Conservation (phyloP, 2,888 invertebrate species). For the Scaeva pyrastri region DNA sequence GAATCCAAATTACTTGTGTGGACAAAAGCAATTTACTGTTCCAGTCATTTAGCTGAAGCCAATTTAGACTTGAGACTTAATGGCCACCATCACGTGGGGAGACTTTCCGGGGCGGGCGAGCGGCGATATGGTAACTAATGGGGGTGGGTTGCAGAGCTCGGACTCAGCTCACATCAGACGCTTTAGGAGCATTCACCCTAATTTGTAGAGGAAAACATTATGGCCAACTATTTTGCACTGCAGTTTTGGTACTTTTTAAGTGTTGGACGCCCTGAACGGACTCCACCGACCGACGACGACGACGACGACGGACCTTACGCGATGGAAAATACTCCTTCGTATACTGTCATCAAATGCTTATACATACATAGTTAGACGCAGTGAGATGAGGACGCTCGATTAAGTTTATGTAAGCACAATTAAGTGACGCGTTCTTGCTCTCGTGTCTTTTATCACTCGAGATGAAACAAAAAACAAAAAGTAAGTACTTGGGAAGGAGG, state of each 20-base stretch:
- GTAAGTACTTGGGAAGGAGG: background rate
- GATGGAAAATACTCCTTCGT: too few relatives aligned
- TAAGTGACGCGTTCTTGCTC: slow-evolving; percentile 56
- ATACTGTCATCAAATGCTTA: slow-evolving; percentile 44
- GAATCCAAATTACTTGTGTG: slow-evolving; percentile 71
- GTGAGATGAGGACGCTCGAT: slow-evolving; percentile 29
- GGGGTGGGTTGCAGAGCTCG: background rate
- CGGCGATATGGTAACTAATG: background rate
- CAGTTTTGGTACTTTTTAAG: slow-evolving; percentile 51
- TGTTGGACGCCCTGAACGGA: slow-evolving; percentile 1
- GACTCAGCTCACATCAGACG: slow-evolving; percentile 10
- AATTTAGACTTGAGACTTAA: slow-evolving; percentile 73
- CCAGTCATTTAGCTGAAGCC: slow-evolving; percentile 72
- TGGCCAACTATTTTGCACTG: slow-evolving; percentile 34
- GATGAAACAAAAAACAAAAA: background rate
- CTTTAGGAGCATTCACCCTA: slow-evolving; percentile 52
- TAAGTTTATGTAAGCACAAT: slow-evolving; percentile 64
- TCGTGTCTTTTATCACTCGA: slow-evolving; percentile 9
- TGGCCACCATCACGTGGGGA: slow-evolving; percentile 55
- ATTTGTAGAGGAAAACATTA: slow-evolving; percentile 21
- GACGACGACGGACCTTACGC: background rate
- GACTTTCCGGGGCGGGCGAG: background rate
- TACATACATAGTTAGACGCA: too few relatives aligned
- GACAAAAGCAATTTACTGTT: slow-evolving; percentile 74
- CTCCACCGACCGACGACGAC: background rate